Percentiles rank a stretch among this genome's conserved stretches.
Evolutionary conservation across 2,113 vertebrate genomes (phyloP).

Genomic region (Poecilia latipinna): DNA sequence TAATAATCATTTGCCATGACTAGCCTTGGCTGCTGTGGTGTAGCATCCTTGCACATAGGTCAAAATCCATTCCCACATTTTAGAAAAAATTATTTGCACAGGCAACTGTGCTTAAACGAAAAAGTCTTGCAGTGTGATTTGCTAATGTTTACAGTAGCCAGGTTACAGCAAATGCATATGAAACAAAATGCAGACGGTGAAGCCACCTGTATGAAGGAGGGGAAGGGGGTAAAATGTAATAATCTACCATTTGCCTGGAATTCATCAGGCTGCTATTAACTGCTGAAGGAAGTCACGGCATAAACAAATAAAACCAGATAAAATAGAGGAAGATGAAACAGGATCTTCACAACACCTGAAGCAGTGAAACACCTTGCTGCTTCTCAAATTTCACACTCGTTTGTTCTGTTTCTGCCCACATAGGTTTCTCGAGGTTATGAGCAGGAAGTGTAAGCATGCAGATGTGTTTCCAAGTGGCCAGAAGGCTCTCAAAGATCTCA

Average conservation of each 20-base stretch:
- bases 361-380: background rate
- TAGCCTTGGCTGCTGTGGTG: slow-evolving; percentile 33
- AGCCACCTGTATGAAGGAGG: background rate
- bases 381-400: background rate
- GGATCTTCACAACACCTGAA: background rate
- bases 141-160: too few relatives aligned
- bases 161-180: too few relatives aligned
- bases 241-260: background rate
- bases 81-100: too few relatives aligned
- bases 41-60: slow-evolving; percentile 24
- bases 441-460: too few relatives aligned
- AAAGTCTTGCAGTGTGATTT: too few relatives aligned
- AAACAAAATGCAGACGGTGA: too few relatives aligned
- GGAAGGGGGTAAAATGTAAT: background rate
- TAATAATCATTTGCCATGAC: slow-evolving; percentile 51
- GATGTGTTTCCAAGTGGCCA: background rate
- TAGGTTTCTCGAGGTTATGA: too few relatives aligned
- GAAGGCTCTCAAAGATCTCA: too few relatives aligned
- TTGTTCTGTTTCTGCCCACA: too few relatives aligned
- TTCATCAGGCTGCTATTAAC: background rate
- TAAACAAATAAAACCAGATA: background rate
- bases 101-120: too few relatives aligned
- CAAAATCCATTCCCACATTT: background rate
- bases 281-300: background rate
- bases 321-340: background rate